Evolutionary conservation across 2,888 invertebrate species (phyloP).

Genomic region (Monochamus alternatus): DNA sequence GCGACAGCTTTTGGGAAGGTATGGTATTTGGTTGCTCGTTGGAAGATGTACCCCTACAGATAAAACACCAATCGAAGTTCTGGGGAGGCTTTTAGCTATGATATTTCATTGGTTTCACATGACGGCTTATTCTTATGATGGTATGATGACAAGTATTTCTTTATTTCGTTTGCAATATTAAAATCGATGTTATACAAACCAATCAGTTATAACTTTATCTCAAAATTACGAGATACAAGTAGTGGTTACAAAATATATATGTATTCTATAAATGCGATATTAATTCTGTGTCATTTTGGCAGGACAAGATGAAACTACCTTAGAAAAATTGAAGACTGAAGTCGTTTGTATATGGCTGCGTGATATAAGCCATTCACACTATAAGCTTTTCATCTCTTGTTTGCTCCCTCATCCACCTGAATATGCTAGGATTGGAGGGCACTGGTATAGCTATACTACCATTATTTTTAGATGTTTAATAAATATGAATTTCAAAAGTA

Average conservation of each 20-base stretch:
- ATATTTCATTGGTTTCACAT: conserved; percentile 99
- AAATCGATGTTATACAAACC: too few species aligned
- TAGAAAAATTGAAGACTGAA: conserved; percentile 93
- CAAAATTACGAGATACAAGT: too few species aligned
- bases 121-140: conserved; percentile 96
- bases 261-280: background rate
- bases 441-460: conserved; percentile 77
- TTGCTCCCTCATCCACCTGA: conserved; percentile 97
- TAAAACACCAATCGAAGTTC: conserved; percentile 83
- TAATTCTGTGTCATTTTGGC: conserved; percentile 45
- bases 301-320: conserved; percentile 86
- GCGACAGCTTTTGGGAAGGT: conserved; percentile 90
- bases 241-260: too few species aligned
- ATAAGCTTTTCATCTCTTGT: conserved; percentile 93
- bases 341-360: conserved; percentile 95
- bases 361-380: conserved; percentile 86
- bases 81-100: conserved; percentile 95
- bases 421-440: conserved; percentile 95
- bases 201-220: too few species aligned
- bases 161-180: too few species aligned
- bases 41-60: conserved; percentile 90
- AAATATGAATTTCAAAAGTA: background rate
- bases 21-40: conserved; percentile 97
- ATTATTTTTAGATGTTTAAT: background rate
- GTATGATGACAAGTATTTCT: conserved; percentile 69